phyloP scores from a whole-genome alignment of 2,888 invertebrate species.

The Hipparchia sbordonii region DNA sequence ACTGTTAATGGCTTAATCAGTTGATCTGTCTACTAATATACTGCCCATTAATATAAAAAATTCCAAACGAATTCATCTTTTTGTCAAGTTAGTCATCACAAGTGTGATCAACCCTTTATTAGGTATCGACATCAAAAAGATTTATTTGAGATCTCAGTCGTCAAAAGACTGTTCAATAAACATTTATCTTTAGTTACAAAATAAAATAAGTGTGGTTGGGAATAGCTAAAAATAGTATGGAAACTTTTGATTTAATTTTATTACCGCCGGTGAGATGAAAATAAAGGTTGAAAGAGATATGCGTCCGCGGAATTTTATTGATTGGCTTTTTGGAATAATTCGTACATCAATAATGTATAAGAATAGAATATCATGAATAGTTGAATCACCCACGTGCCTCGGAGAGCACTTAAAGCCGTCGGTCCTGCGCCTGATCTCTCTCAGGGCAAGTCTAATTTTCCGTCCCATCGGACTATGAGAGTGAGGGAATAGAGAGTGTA shows the following conservation, averaged over 20 bases:
- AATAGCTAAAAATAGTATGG: conserved; percentile 15
- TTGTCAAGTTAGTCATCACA: not conserved
- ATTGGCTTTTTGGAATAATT: not conserved
- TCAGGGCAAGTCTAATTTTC: too few species aligned
- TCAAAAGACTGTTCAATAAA: conserved; percentile 12
- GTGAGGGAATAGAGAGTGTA: too few species aligned
- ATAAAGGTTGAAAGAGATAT: not conserved
- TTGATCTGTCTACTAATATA: too few species aligned
- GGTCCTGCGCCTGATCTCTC: too few species aligned
- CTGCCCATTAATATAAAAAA: too few species aligned
- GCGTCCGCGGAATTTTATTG: not conserved
- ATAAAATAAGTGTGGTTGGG: conserved; percentile 1
- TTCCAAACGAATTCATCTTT: not conserved
- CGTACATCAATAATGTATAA: not conserved
- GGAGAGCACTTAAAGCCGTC: too few species aligned
- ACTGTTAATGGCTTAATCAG: too few species aligned
- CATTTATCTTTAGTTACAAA: not conserved
- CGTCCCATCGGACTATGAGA: too few species aligned
- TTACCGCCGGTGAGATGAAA: not conserved
- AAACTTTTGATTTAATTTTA: conserved; percentile 5
- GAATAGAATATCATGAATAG: not conserved
- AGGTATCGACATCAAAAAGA: conserved; percentile 6
- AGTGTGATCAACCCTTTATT: not conserved
- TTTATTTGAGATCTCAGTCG: conserved; percentile 1
- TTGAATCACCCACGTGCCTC: too few species aligned